These are phyloP conservation scores for Rhadina sibilatrix DNA, from an alignment of 2,113 vertebrate species.

Conservation along the genomic window DNA sequence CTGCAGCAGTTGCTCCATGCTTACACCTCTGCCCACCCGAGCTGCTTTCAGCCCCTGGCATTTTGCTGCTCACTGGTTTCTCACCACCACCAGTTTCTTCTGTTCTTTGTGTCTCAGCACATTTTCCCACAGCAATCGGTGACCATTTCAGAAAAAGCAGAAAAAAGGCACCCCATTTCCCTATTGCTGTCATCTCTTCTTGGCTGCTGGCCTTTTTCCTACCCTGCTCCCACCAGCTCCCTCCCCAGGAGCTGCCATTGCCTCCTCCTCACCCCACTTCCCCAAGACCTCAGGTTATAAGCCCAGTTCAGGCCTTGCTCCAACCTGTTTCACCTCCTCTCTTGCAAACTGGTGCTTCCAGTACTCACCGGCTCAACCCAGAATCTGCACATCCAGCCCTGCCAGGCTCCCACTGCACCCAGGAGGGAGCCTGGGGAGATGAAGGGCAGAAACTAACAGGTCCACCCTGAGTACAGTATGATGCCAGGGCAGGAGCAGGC, in stretches of 20 bases:
- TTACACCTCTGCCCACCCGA: neutral
- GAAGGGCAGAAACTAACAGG: slow-evolving; percentile 19
- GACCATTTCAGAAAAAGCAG: neutral
- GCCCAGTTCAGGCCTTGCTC: neutral
- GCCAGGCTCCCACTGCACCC: neutral
- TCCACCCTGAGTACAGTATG: neutral
- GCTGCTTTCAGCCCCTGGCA: accelerated
- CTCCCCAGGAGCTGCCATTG: neutral
- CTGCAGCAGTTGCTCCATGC: neutral
- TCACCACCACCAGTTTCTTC: neutral
- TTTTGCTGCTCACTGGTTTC: neutral
- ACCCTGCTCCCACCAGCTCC: neutral
- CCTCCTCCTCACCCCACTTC: neutral
- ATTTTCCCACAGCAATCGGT: neutral
- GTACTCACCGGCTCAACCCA: neutral
- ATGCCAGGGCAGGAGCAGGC: neutral
- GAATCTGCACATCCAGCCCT: neutral
- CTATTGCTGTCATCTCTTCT: neutral
- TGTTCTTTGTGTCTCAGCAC: neutral
- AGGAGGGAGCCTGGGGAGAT: neutral
- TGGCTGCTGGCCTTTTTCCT: neutral
- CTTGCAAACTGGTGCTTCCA: slow-evolving; percentile 17
- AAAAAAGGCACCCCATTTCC: neutral
- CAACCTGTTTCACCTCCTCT: neutral
- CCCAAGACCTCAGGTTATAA: neutral